Evolutionary conservation across 2,797 vertebrate species (phyloP).

Genomic region (Ptychadena robeensis): DNA sequence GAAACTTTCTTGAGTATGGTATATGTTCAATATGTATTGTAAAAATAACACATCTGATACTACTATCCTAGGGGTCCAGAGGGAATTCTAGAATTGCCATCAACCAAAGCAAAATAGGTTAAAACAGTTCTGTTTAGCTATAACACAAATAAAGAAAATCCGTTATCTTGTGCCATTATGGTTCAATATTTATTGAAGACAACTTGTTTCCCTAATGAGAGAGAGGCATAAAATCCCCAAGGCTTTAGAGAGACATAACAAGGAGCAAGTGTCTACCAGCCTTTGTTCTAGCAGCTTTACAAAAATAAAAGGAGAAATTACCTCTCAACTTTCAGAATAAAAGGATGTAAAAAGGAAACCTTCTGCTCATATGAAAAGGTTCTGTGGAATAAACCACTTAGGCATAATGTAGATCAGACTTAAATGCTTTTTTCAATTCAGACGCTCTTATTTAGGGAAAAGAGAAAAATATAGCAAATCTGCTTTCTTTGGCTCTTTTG

Average conservation of each 20-base stretch:
- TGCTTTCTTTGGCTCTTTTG: constrained; percentile 50
- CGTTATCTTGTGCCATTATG: constrained; percentile 53
- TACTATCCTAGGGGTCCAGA: constrained; percentile 8
- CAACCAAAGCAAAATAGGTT: constrained; percentile 52
- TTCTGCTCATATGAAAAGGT: constrained; percentile 50
- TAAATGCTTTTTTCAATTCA: constrained; percentile 59
- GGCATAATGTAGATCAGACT: constrained; percentile 57
- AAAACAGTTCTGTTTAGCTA: constrained; percentile 48
- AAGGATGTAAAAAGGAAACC: constrained; percentile 45
- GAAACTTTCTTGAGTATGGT: too few species aligned
- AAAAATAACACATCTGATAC: not conserved
- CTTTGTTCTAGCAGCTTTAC: constrained; percentile 58
- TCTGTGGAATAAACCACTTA: constrained; percentile 59
- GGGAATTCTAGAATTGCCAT: constrained; percentile 37
- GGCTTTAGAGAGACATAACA: constrained; percentile 58
- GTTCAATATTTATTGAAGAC: constrained; percentile 62
- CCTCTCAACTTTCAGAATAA: constrained; percentile 54
- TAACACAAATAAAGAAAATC: constrained; percentile 60
- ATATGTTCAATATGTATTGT: not conserved
- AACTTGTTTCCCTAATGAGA: constrained; percentile 63
- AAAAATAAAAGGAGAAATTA: constrained; percentile 54
- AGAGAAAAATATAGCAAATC: constrained; percentile 42
- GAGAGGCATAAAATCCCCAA: constrained; percentile 55
- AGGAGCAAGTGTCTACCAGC: constrained; percentile 54
- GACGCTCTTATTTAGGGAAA: constrained; percentile 53